A percentile compares a stretch with the other conserved stretches of the same genome.
These are phyloP conservation scores for Daktulosphaira vitifoliae DNA, from an alignment of 1,140 invertebrate genomes.

Conservation along the genomic window DNA sequence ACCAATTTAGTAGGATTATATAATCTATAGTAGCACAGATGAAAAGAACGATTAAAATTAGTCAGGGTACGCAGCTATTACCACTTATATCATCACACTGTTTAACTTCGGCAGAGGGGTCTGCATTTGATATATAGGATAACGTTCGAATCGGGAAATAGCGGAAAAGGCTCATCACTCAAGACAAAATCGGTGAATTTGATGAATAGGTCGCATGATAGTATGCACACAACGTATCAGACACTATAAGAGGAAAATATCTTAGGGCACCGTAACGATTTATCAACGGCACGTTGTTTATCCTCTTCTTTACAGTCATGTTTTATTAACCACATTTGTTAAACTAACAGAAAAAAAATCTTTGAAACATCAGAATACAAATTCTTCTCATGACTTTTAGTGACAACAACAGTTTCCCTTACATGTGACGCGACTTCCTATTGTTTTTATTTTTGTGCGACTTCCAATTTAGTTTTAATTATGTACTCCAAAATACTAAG, in stretches of 20 bases:
- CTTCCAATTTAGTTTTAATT: too few relatives aligned
- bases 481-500: background rate
- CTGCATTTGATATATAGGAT: background rate
- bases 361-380: background rate
- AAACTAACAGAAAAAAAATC: background rate
- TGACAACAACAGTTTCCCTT: background rate
- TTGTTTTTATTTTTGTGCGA: conserved; percentile 12
- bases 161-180: background rate
- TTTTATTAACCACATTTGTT: conserved; percentile 11
- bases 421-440: conserved; percentile 2
- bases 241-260: background rate
- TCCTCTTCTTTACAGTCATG: background rate
- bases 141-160: background rate
- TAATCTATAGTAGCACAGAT: too few relatives aligned
- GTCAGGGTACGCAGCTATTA: too few relatives aligned
- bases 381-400: background rate
- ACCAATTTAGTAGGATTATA: too few relatives aligned
- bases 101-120: background rate
- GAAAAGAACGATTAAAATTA: too few relatives aligned
- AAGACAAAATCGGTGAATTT: background rate
- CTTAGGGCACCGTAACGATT: conserved; percentile 8
- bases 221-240: background rate
- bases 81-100: too few relatives aligned
- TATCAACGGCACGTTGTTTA: conserved; percentile 1
- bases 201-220: background rate